phyloP scores from a whole-genome alignment of 1,140 invertebrate species.

The Linepithema humile region DNA sequence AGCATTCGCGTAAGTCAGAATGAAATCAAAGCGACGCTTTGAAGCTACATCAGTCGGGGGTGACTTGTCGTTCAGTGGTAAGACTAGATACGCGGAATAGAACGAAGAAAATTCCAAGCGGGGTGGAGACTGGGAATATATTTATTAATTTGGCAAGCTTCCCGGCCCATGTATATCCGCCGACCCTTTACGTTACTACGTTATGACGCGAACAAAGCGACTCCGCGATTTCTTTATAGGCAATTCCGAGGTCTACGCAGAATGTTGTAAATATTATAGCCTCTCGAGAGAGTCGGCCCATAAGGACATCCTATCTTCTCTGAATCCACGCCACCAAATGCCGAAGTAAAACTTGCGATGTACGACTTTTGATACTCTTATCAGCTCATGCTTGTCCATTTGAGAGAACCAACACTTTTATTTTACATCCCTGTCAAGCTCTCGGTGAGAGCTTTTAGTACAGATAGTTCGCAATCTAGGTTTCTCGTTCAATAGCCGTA shows the following conservation, averaged over 20 bases:
- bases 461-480: not conserved
- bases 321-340: too few species aligned
- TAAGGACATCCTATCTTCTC: not conserved
- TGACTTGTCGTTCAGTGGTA: slow-evolving; percentile 32
- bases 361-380: not conserved
- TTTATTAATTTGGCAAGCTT: slow-evolving; percentile 84
- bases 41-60: not conserved
- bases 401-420: not conserved
- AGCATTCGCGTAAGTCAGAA: not conserved
- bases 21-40: slow-evolving; percentile 7
- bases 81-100: not conserved
- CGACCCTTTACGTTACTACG: slow-evolving; percentile 79
- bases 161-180: slow-evolving; percentile 77
- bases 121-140: slow-evolving; percentile 80
- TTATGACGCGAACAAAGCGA: slow-evolving; percentile 84
- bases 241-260: slow-evolving; percentile 81
- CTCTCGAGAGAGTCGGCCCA: slow-evolving; percentile 6
- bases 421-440: not conserved
- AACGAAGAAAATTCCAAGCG: slow-evolving; percentile 36
- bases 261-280: slow-evolving; percentile 80
- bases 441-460: not conserved
- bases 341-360: not conserved
- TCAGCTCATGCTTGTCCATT: not conserved
- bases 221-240: slow-evolving; percentile 84
- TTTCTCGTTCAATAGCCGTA: not conserved